Base-by-base conservation (phyloP, 2,888 invertebrate genomes). In the Bombyx huttoni region DNA sequence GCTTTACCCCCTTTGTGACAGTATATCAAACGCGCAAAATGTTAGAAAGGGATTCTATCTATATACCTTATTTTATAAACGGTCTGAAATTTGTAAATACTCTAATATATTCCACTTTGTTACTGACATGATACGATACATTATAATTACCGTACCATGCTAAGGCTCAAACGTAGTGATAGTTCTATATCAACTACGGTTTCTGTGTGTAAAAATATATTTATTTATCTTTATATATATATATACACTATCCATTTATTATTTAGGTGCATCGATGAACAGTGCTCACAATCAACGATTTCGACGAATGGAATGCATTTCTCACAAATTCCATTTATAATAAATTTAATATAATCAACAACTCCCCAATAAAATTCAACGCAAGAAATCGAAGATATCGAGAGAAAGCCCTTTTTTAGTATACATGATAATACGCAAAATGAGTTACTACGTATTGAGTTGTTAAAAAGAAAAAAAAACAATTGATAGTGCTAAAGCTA, bases 241-340 rank as follows among this genome's bases (percentile, higher is more conserved):
- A 71, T 67, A 68, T 70, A 74, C 68, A 75, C 74, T 78, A 78
- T 71, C 64, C 67, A 68, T 63, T 68, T 70, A 72, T 70, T 72
- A 73, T 24, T n/a, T 24, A 62, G 33, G 83, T 86, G 85, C 86
- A 73, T 78, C 73, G 73, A 76, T 75, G 81, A 82, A 85, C 84
- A 84, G 82, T 83, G 81, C 78, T 73, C 65, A 24, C 24, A 74
- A 69, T 70, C 72, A 78, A 81, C 76, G 74, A 75, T 68, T 62
- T 75, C 63, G 77, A 70, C 72, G 71, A 79, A 81, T 86, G 85
- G 87, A 88, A 88, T 87, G 87, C 86, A 81, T 85, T 74, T 76
- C 75, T 77, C 73, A 84, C 76, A 77, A 80, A 77, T 80, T 78
- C 78, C 75, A 75, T 73, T 73, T 73, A 67, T 70, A 73, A n/a